These are phyloP conservation scores for Calidris pugnax DNA, from an alignment of 2,113 vertebrate genomes.

Conservation along the genomic window DNA sequence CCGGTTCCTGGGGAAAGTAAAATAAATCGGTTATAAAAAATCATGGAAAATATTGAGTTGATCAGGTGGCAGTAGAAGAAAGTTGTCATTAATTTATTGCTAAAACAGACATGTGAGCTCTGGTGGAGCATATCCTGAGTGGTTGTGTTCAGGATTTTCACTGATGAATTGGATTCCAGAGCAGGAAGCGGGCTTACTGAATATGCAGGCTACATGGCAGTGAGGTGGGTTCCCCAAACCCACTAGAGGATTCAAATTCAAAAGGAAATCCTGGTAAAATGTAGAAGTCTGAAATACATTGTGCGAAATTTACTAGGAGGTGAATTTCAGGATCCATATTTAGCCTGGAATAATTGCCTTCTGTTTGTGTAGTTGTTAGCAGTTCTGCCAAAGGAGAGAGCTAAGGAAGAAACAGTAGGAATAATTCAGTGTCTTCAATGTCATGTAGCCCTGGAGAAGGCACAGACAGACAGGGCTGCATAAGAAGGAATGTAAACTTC, in stretches of 20 bases:
- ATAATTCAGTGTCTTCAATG: neutral
- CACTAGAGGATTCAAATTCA: neutral
- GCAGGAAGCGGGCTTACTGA: neutral
- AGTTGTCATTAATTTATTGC: neutral
- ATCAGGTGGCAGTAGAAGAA: neutral
- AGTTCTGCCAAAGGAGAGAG: neutral
- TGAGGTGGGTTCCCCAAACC: neutral
- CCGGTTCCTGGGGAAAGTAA: too few species aligned
- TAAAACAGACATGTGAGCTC: neutral
- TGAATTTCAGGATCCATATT: neutral
- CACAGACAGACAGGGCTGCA: neutral
- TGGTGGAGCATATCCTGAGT: neutral
- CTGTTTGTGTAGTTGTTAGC: neutral
- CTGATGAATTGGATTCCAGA: neutral
- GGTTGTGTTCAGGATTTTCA: neutral
- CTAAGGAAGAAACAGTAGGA: neutral
- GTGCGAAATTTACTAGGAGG: rapidly evolving
- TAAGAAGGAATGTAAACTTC: neutral
- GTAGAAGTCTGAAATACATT: neutral
- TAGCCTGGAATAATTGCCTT: rapidly evolving
- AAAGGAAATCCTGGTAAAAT: neutral
- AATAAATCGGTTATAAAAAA: neutral
- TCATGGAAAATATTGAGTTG: neutral
- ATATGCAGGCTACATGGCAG: neutral
- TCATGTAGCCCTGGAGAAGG: neutral